Conservation (phyloP, 2,113 vertebrate species). For the Phainopepla nitens region DNA sequence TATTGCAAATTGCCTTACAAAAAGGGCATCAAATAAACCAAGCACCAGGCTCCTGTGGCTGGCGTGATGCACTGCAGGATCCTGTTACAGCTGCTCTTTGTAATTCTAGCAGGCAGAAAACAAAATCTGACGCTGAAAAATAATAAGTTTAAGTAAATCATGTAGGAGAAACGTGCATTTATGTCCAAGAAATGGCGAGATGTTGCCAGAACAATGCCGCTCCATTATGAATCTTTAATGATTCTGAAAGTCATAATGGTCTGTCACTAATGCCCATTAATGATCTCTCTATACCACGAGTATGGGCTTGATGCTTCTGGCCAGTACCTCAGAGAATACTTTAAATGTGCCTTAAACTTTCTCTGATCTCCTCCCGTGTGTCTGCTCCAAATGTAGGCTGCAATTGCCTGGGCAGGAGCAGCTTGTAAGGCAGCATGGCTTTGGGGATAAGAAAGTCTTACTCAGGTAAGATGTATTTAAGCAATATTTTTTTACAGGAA, state of each 20-base stretch:
- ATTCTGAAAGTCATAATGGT: constrained; percentile 95
- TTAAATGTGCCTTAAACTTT: constrained; percentile 93
- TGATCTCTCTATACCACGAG: constrained; percentile 90
- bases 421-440: constrained; percentile 82
- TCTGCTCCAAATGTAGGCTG: constrained; percentile 76
- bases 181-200: constrained; percentile 73
- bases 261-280: constrained; percentile 98
- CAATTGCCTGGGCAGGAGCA: constrained; percentile 69
- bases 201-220: constrained; percentile 84
- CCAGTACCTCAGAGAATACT: constrained; percentile 87
- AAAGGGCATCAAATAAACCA: constrained; percentile 41
- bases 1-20: constrained; percentile 47
- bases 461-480: constrained; percentile 87
- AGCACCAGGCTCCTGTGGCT: constrained; percentile 38
- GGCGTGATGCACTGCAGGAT: constrained; percentile 79
- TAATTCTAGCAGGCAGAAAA: constrained; percentile 86
- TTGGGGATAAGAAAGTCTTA: constrained; percentile 91
- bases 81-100: constrained; percentile 86
- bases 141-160: constrained; percentile 79
- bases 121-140: constrained; percentile 77
- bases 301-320: constrained; percentile 88
- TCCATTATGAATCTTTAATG: constrained; percentile 98
- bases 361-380: constrained; percentile 73
- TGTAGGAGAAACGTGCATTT: constrained; percentile 65
- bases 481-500: constrained; percentile 23